Base-by-base conservation (phyloP, 2,888 invertebrate genomes). In the Bimastos eiseni region DNA sequence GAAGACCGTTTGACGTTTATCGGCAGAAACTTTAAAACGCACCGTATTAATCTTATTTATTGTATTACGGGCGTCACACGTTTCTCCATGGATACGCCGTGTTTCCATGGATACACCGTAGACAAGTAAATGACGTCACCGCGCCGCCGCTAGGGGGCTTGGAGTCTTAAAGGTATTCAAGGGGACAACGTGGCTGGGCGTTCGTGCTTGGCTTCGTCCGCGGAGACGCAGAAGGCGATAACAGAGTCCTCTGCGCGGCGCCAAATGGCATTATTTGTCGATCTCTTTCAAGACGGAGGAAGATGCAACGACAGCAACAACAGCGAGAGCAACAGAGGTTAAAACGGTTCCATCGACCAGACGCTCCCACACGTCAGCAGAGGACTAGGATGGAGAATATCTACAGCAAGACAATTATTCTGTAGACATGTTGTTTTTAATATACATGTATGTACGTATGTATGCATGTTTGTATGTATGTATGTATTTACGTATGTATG, bases 271-370 rank as follows among this genome's bases (percentile, higher is more conserved):
- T 70, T 70, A 70, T 30, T 70, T 17, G 19, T n/a, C 70, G 6
- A 70, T 70, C 70, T 70, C 70, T 70, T 70, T 70, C 70, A 70
- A 70, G 70, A 70, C 70, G n/a, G 30, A 70, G n/a, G 70, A 70
- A n/a, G 70, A 30, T n/a, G n/a, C 70, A n/a, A 13, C 70, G 11
- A n/a, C 70, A n/a, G 70, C 70, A 70, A 11, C 70, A 70, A 11
- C 17, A n/a, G 11, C n/a, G n/a, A 6, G 30, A 70, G 8, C 70
- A n/a, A 6, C 70, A 70, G 70, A n/a, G 70, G 70, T n/a, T 30
- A n/a, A 70, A 70, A 30, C n/a, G 30, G 70, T 70, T 70, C 70
- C 70, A 70, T n/a, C 70, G 70, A n/a, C 70, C n/a, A n/a, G 70
- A 15, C 70, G 11, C 3, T 70, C n/a, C 70, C n/a, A 70, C 70